Percentiles rank a stretch among this genome's conserved stretches.
Evolutionary conservation across 2,888 invertebrate species (phyloP).

Genomic region (Amphipyra tragopoginis): DNA sequence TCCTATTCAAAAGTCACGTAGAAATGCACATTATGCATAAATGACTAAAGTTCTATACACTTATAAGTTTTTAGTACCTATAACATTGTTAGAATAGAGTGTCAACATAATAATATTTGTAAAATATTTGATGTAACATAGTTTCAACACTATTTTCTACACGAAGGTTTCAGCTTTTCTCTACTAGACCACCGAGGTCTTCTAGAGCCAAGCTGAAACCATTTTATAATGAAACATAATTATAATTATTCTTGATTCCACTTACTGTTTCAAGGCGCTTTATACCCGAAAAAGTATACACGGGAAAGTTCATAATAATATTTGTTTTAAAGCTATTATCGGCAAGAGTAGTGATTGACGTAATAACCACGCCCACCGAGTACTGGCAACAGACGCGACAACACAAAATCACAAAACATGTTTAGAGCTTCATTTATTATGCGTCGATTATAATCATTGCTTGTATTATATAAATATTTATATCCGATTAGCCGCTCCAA

Average conservation of each 20-base stretch:
- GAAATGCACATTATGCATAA: constrained; percentile 15
- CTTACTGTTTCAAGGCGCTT: no score
- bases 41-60: constrained; percentile 6
- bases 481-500: constrained; percentile 5
- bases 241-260: no score
- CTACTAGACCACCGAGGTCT: no score
- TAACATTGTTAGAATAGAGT: constrained; percentile 12
- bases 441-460: constrained; percentile 8
- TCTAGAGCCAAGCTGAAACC: no score
- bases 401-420: constrained; percentile 43
- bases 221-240: no score
- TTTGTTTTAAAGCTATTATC: constrained; percentile 22
- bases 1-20: constrained; percentile 43
- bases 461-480: constrained; percentile 9
- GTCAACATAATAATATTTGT: constrained; percentile 8
- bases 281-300: no score
- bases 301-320: not conserved
- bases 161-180: not conserved
- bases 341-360: constrained; percentile 31
- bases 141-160: not conserved
- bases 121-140: not conserved
- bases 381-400: constrained; percentile 22
- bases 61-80: constrained; percentile 1
- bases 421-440: constrained; percentile 26
- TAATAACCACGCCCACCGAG: constrained; percentile 50